A percentile compares a stretch with the other conserved stretches of the same genome.
These are phyloP conservation scores for Orchestes rusci DNA, from an alignment of 2,888 invertebrate species.

Conservation along the genomic window DNA sequence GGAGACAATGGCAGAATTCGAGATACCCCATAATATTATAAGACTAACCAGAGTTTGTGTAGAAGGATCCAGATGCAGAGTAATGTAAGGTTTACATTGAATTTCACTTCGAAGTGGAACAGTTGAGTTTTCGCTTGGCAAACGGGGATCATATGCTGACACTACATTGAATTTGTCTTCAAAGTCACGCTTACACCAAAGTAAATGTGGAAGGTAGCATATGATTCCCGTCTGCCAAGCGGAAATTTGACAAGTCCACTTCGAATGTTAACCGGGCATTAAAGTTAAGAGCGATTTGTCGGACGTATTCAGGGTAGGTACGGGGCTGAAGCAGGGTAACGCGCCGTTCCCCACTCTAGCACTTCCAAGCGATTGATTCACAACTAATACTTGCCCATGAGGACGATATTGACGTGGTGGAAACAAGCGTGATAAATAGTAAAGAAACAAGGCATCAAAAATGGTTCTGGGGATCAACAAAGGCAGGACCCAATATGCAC, in stretches of 20 bases:
- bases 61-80: slow-evolving; percentile 10
- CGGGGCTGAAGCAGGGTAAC: slow-evolving; percentile 10
- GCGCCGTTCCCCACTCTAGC: slow-evolving; percentile 12
- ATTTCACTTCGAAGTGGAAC: too few species aligned
- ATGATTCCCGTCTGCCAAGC: too few species aligned
- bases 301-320: slow-evolving; percentile 9
- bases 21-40: slow-evolving; percentile 7
- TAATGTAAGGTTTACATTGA: too few species aligned
- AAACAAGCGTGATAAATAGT: slow-evolving; percentile 1
- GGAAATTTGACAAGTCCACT: too few species aligned
- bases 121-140: too few species aligned
- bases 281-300: slow-evolving; percentile 9
- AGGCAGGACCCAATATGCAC: slow-evolving; percentile 3
- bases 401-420: slow-evolving; percentile 9
- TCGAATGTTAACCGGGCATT: too few species aligned
- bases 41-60: slow-evolving; percentile 11
- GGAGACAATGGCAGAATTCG: slow-evolving; percentile 11
- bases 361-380: slow-evolving; percentile 6
- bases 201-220: too few species aligned
- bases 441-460: slow-evolving; percentile 7
- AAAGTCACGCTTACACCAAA: too few species aligned
- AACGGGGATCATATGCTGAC: too few species aligned
- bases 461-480: too few species aligned
- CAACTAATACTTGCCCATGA: slow-evolving; percentile 8
- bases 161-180: too few species aligned